Evolutionary conservation across 2,888 invertebrate species (phyloP).

Genomic region (Phortica magna): DNA sequence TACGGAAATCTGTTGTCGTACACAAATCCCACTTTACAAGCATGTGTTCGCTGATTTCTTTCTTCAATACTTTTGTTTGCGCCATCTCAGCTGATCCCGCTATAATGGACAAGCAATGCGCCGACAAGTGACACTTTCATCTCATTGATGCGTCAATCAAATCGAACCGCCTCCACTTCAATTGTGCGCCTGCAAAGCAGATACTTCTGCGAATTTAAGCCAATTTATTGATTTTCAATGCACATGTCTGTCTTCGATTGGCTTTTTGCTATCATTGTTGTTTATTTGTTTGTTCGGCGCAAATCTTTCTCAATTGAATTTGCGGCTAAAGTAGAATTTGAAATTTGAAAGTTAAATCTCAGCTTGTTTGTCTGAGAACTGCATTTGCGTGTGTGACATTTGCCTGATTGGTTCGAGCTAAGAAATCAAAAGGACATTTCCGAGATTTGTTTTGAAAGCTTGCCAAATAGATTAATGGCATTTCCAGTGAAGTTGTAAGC

Average conservation of each 20-base stretch:
- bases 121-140: conserved; percentile 14
- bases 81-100: conserved; percentile 16
- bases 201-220: conserved; percentile 9
- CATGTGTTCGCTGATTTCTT: no score
- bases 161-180: neutral
- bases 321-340: neutral
- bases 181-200: neutral
- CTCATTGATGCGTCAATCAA: conserved; percentile 27
- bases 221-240: conserved; percentile 15
- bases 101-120: conserved; percentile 33
- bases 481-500: no score
- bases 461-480: no score
- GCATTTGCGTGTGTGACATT: neutral
- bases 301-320: neutral
- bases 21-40: no score
- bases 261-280: neutral
- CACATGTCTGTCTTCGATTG: neutral
- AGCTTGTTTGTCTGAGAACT: neutral
- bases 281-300: neutral
- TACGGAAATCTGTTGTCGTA: no score
- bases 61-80: neutral
- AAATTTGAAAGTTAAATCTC: neutral
- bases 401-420: neutral
- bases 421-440: neutral
- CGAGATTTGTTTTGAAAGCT: neutral